Conservation (phyloP, 2,797 vertebrate genomes). For the Pseudomugil gertrudae region DNA sequence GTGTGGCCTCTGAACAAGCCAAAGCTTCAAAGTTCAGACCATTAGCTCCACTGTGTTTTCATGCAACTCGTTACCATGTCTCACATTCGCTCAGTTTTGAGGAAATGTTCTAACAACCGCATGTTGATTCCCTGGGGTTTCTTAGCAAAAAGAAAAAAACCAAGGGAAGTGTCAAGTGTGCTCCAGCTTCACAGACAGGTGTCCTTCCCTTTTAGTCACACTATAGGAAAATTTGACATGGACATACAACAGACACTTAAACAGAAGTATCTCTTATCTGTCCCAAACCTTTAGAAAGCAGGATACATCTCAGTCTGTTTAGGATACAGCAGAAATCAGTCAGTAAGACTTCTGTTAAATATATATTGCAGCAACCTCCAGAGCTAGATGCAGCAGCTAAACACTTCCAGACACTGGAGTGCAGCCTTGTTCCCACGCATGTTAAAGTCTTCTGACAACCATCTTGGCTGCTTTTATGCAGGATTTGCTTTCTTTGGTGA, state of each 20-base stretch:
- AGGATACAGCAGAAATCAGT: constrained; percentile 83
- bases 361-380: constrained; percentile 84
- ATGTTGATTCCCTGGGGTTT: constrained; percentile 37
- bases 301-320: constrained; percentile 67
- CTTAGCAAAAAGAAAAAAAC: constrained; percentile 33
- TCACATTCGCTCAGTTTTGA: constrained; percentile 52
- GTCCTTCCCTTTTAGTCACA: constrained; percentile 39
- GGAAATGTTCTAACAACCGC: constrained; percentile 54
- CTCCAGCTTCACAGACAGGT: constrained; percentile 56
- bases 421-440: constrained; percentile 91
- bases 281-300: constrained; percentile 36
- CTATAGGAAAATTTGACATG: constrained; percentile 28
- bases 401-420: constrained; percentile 90
- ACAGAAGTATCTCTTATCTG: constrained; percentile 50
- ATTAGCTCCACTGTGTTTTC: constrained; percentile 34
- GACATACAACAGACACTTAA: constrained; percentile 31
- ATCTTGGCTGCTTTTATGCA: constrained; percentile 85
- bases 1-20: constrained; percentile 32
- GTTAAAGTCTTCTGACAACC: constrained; percentile 89
- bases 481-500: constrained; percentile 70
- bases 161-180: constrained; percentile 31
- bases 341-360: constrained; percentile 84
- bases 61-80: constrained; percentile 33
- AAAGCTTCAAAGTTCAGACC: constrained; percentile 53
- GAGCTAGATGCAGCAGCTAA: constrained; percentile 82